A percentile compares a stretch with the other conserved stretches of the same genome.
Conservation (phyloP, 2,888 invertebrate species). For the Neuroscelio doddi region DNA sequence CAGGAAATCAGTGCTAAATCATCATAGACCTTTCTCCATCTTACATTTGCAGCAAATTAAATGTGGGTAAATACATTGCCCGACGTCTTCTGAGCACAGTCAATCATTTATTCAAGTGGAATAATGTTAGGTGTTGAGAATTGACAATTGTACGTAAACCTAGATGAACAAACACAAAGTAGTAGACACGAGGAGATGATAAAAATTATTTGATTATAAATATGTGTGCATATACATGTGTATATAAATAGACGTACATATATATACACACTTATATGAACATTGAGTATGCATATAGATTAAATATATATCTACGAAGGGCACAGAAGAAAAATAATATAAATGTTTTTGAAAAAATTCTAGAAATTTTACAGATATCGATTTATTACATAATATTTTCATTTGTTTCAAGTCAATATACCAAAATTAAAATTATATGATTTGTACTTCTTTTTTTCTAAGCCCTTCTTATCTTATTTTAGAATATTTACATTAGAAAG, state of each 20-base stretch:
- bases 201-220: conserved; percentile 9
- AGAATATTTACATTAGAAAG: conserved; percentile 2
- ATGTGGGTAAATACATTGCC: conserved; percentile 55
- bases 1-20: conserved; percentile 64
- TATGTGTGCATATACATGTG: conserved; percentile 9
- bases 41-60: conserved; percentile 46
- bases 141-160: conserved; percentile 45
- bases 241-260: conserved; percentile 21
- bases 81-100: conserved; percentile 53
- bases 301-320: not conserved
- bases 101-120: conserved; percentile 55
- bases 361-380: too few relatives aligned
- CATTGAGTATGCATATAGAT: conserved; percentile 19
- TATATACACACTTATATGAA: conserved; percentile 21
- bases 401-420: too few relatives aligned
- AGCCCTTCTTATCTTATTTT: too few relatives aligned
- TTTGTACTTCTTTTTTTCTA: too few relatives aligned
- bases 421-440: too few relatives aligned
- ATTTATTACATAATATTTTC: too few relatives aligned
- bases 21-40: conserved; percentile 62
- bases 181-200: conserved; percentile 18
- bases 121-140: conserved; percentile 59
- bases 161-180: conserved; percentile 36
- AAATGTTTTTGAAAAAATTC: too few relatives aligned
- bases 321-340: too few relatives aligned